A percentile compares a stretch with the other conserved stretches of the same genome.
Conservation (phyloP, 2,888 invertebrate species). For the Caenorhabditis drosophilae region DNA sequence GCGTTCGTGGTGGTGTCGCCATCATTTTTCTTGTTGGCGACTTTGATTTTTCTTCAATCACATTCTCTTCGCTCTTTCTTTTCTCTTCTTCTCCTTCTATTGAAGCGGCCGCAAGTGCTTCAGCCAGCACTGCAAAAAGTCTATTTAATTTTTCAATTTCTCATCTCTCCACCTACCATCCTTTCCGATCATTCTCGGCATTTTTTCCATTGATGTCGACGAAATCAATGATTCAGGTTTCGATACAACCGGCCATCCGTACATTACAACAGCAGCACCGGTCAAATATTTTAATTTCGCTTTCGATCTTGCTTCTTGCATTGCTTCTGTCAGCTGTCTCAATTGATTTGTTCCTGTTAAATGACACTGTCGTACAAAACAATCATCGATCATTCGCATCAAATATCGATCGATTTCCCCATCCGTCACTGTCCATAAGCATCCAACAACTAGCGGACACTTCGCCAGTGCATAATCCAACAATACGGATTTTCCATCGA, state of each 20-base stretch:
- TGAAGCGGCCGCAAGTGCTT: too few relatives aligned
- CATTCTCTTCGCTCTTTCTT: too few relatives aligned
- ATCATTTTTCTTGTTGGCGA: too few relatives aligned
- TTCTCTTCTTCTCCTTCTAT: too few relatives aligned
- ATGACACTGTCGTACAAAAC: constrained; percentile 13
- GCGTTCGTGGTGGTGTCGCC: too few relatives aligned
- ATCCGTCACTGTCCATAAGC: constrained; percentile 66
- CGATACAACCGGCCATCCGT: constrained; percentile 56
- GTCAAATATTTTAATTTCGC: constrained; percentile 59
- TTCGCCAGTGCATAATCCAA: constrained; percentile 59
- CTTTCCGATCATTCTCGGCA: too few relatives aligned
- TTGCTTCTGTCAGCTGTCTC: constrained; percentile 38
- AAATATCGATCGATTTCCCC: constrained; percentile 64
- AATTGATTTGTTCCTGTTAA: constrained; percentile 19
- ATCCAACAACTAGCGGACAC: constrained; percentile 63
- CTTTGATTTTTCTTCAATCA: too few relatives aligned
- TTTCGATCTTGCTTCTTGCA: constrained; percentile 43
- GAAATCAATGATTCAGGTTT: not conserved
- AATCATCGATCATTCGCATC: constrained; percentile 52
- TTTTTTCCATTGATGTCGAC: not conserved
- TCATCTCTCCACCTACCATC: too few relatives aligned
- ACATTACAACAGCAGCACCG: constrained; percentile 60
- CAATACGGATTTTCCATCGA: constrained; percentile 54
- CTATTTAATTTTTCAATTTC: too few relatives aligned
- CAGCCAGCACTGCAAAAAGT: too few relatives aligned